These are phyloP conservation scores for Myrmecobius fasciatus DNA, from an alignment of 2,113 vertebrate species.

Conservation along the genomic window DNA sequence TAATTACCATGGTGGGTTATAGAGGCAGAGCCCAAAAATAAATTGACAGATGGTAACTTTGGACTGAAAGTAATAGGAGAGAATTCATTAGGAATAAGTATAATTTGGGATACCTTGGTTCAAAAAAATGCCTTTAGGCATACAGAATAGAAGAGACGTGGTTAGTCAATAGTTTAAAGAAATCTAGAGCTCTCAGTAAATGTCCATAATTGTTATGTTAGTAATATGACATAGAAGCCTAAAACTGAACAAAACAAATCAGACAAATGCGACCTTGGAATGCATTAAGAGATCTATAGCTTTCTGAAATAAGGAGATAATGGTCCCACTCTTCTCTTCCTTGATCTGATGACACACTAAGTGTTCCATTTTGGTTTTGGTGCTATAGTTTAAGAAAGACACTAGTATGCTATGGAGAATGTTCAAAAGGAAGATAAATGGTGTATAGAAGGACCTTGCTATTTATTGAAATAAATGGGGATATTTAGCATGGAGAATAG, in stretches of 20 bases:
- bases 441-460: not conserved
- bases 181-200: not conserved
- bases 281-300: rapidly evolving
- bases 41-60: not conserved
- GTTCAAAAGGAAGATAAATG: not conserved
- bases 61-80: not conserved
- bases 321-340: not conserved
- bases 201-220: not conserved
- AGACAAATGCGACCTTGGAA: not conserved
- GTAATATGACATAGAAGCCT: not conserved
- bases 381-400: not conserved
- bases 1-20: not conserved
- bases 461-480: not conserved
- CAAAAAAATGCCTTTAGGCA: not conserved
- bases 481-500: not conserved
- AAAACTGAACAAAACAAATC: not conserved
- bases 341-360: not conserved
- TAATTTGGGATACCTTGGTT: too few relatives aligned
- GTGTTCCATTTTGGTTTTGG: not conserved
- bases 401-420: not conserved
- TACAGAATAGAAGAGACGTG: not conserved
- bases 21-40: not conserved
- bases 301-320: not conserved
- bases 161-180: not conserved
- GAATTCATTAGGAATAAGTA: not conserved